Base-by-base conservation (phyloP, 2,113 vertebrate genomes). In the Gavialis gangeticus region DNA sequence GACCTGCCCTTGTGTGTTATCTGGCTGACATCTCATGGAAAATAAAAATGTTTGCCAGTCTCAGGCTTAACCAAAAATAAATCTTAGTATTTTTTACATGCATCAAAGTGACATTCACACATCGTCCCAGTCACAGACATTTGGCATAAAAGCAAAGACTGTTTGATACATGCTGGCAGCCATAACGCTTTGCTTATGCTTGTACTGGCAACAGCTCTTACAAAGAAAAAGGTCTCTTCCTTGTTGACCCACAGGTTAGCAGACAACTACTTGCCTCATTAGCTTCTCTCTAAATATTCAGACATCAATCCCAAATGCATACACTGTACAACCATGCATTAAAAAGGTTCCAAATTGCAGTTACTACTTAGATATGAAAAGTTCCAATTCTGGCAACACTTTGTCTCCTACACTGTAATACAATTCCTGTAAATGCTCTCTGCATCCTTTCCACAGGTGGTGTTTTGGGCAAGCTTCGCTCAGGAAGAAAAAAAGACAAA, bases 21-120 rank as follows among this genome's bases (percentile, higher is more conserved):
- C 76, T 79, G 64, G 89, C 81, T 91, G 79, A 30, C 58, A 71
- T 75, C n/a, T 79, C 37, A 6, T 12, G 63, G 82, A 83, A 79
- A 60, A 54, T n/a, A 66, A 78, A 82, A 54, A 87, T n/a, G 46
- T 46, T 79, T 82, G 84, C 84, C 95, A 87, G 55, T 22, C 92
- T 46, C 21, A 57, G 81, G 76, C 69, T 84, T 88, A 87, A 95
- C 79, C 56, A 94, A 95, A 69, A 89, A 0, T 25, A 87, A 81
- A 55, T 78, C 88, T 77, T 75, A 30, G 84, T 67, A 92, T 90
- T 88, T 71, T 71, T 91, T 87, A 62, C 5, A 24, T 75, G 56
- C 82, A 88, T 91, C 56, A 15, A 85, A 93, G 75, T 92, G 96
- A 95, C 91, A 90, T 75, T 71, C 81, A 88, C 71, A 91, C 82